A percentile compares a stretch with the other conserved stretches of the same genome.
Evolutionary conservation across 1,140 invertebrate genomes (phyloP).

Genomic region (Thaumetopoea pityocampa): DNA sequence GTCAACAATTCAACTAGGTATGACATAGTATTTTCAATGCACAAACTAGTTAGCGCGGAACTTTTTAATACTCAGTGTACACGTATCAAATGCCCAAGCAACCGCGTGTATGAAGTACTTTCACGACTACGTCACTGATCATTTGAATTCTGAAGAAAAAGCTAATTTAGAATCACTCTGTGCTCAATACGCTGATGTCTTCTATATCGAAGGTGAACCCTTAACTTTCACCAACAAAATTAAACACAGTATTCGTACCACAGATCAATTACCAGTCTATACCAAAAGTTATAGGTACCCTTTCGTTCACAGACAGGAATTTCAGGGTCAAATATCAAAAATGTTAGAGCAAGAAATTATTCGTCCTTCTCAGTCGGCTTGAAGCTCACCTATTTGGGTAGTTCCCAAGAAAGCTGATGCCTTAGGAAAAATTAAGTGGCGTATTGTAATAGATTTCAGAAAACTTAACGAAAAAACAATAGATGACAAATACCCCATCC

Average conservation of each 20-base stretch:
- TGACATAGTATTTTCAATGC: slow-evolving; percentile 15
- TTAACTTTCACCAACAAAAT: not conserved
- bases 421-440: slow-evolving; percentile 4
- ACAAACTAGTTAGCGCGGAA: not conserved
- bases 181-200: not conserved
- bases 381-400: too few species aligned
- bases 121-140: not conserved
- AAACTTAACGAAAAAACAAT: slow-evolving; percentile 60
- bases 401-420: slow-evolving; percentile 4
- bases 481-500: slow-evolving; percentile 60
- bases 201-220: not conserved
- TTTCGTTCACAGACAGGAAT: not conserved
- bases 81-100: not conserved
- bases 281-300: not conserved
- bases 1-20: slow-evolving; percentile 5
- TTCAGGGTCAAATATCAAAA: not conserved
- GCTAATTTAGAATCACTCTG: not conserved
- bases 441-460: slow-evolving; percentile 43
- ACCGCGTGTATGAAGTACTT: slow-evolving; percentile 4
- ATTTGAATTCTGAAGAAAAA: not conserved
- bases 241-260: not conserved
- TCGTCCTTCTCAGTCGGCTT: too few species aligned
- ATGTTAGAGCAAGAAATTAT: slow-evolving; percentile 1
- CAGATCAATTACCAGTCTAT: not conserved
- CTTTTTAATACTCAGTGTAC: slow-evolving; percentile 1